These are phyloP conservation scores for Cosmorhoe ocellata DNA, from an alignment of 2,888 invertebrate species.

Conservation along the genomic window DNA sequence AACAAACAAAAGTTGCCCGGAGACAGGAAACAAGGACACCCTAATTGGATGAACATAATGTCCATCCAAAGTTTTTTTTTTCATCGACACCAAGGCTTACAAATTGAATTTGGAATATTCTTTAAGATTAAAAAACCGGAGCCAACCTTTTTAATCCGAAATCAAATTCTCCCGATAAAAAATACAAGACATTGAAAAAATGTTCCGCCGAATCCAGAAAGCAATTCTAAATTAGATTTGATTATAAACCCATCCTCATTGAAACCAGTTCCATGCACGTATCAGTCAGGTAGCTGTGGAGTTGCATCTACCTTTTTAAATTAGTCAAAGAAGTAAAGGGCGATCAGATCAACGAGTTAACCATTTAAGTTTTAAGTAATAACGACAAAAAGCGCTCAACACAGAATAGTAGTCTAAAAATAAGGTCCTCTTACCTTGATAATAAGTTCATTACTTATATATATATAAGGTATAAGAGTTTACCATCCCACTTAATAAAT, in stretches of 20 bases:
- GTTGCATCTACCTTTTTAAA: constrained; percentile 9
- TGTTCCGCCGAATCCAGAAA: constrained; percentile 5
- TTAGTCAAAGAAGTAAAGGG: constrained; percentile 5
- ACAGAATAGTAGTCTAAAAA: too few species aligned
- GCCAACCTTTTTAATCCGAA: constrained; percentile 11
- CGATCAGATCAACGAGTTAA: neutral
- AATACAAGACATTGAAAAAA: constrained; percentile 9
- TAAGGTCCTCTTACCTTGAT: too few species aligned
- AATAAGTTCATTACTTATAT: too few species aligned
- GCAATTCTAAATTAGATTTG: constrained; percentile 9
- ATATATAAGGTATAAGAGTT: too few species aligned
- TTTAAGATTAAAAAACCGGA: constrained; percentile 3
- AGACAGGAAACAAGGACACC: constrained; percentile 10
- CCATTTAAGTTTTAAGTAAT: too few species aligned
- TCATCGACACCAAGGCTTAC: constrained; percentile 8
- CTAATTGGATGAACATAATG: constrained; percentile 17
- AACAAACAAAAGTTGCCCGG: constrained; percentile 21
- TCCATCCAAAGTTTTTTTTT: constrained; percentile 8
- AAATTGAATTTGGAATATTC: constrained; percentile 18
- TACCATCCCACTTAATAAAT: too few species aligned
- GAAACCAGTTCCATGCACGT: constrained; percentile 5
- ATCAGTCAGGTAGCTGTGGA: constrained; percentile 5
- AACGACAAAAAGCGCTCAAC: too few species aligned
- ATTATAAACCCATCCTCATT: constrained; percentile 4
- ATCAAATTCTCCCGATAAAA: neutral